Evolutionary conservation across 2,113 vertebrate genomes (phyloP).

Genomic region (Marmota flaviventris): DNA sequence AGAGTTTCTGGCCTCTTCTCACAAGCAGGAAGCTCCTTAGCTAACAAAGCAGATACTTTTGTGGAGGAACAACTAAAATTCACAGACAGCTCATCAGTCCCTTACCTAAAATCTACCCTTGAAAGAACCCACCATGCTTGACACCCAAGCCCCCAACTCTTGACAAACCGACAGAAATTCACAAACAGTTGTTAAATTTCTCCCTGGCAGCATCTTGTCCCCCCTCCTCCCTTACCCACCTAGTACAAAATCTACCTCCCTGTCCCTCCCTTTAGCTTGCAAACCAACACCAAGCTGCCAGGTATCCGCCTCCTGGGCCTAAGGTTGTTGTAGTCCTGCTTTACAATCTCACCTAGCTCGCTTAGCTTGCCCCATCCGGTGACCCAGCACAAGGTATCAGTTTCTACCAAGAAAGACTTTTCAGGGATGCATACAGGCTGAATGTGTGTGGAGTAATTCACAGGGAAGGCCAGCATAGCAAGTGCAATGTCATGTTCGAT

Average conservation of each 20-base stretch:
- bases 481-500: slow-evolving; percentile 67
- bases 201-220: neutral
- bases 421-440: slow-evolving; percentile 76
- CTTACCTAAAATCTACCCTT: neutral
- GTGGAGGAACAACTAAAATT: neutral
- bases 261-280: neutral
- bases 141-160: neutral
- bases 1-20: neutral
- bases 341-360: neutral
- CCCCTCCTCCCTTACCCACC: neutral
- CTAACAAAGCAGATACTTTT: neutral
- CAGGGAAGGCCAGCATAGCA: slow-evolving; percentile 62
- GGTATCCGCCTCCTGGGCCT: neutral
- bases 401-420: neutral
- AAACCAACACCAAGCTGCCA: neutral
- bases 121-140: neutral
- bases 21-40: neutral
- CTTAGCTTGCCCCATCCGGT: slow-evolving; percentile 64
- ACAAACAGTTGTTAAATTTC: neutral
- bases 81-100: neutral
- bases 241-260: neutral
- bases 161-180: neutral
- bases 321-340: neutral
- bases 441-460: slow-evolving; percentile 45
- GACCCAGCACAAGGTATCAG: slow-evolving; percentile 70